Evolutionary conservation across 1,140 invertebrate genomes (phyloP), one percentile per base, ranked within the genome.

Genomic region (Apis florea): DNA sequence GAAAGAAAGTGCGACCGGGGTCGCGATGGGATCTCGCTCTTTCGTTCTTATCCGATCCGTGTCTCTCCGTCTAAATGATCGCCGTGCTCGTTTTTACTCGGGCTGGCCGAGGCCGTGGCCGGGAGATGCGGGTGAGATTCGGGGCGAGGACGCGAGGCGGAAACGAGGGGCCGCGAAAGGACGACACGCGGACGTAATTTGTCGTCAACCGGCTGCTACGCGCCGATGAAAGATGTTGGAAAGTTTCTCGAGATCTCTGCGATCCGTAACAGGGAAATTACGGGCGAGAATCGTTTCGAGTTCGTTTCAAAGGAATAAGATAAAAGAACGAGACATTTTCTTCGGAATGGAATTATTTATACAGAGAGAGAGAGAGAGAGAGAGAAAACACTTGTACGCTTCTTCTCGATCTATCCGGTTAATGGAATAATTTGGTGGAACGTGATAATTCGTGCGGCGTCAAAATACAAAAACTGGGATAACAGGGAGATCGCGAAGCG

Each of bases 1-100:
- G 82, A 85, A 88, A 88, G 87, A 88, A 88, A 88, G 87, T 87
- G 86, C 83, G 86, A 86, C 82, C 77, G 73, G 77, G 83, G 85
- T 89, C 81, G 87, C 70, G 74, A 72, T 40, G 68, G 72, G 74
- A 59, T 47, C 64, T 68, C 64, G 19, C n/a, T 58, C 53, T 11
- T 40, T 31, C 53, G 53, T 31, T 67, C 51, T 59, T 51, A 15
- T 26, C 15, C n/a, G 21, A 1, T 51, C n/a, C 6, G 17, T 21
- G 21, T 63, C 77, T 40, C 21, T 26, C 61, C 47, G 72, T 86
- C 75, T 84, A 84, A 87, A 84, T 87, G 82, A 87, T 87, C 82
- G 74, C 67, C 69, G 86, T 87, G 85, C 85, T 84, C 73, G 74
- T 87, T 87, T 79, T 73, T 87, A 82, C 85, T 51, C 59, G 56